Percentiles rank a stretch among this genome's conserved stretches.
These are phyloP conservation scores for Falco concolor DNA, from an alignment of 2,797 vertebrate genomes.

Conservation along the genomic window DNA sequence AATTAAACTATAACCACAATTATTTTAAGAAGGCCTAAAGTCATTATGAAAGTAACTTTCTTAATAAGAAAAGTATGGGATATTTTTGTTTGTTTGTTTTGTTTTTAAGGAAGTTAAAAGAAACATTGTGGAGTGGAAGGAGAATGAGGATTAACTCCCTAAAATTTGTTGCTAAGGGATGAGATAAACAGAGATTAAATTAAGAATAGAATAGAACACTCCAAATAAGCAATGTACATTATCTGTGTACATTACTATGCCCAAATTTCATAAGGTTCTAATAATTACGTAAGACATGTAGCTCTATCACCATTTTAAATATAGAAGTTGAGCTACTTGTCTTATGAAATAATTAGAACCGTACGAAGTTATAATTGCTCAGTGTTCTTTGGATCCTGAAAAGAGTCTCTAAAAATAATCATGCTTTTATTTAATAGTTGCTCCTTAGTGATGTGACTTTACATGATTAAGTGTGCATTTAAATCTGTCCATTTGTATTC, in stretches of 20 bases:
- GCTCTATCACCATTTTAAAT: too few relatives aligned
- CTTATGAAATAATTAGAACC: too few relatives aligned
- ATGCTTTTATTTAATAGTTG: neutral
- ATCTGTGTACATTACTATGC: neutral
- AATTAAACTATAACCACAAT: neutral
- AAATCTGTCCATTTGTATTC: slow-evolving; percentile 17
- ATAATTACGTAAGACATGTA: neutral
- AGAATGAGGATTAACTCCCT: neutral
- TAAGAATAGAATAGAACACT: neutral
- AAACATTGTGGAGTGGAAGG: neutral
- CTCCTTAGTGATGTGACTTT: neutral
- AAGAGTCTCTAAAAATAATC: neutral
- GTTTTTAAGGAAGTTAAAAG: neutral
- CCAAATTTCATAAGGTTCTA: neutral
- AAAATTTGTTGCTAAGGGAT: neutral
- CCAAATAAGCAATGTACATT: neutral
- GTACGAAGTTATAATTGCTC: neutral
- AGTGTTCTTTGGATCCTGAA: neutral
- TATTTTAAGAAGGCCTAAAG: neutral
- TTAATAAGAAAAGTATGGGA: neutral
- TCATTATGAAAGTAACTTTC: neutral
- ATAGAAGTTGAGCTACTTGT: too few relatives aligned
- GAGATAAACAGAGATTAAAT: neutral
- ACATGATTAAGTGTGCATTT: slow-evolving; percentile 11
- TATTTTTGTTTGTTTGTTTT: neutral